phyloP scores from a whole-genome alignment of 1,140 invertebrate species.

The Harpegnathos saltator region DNA sequence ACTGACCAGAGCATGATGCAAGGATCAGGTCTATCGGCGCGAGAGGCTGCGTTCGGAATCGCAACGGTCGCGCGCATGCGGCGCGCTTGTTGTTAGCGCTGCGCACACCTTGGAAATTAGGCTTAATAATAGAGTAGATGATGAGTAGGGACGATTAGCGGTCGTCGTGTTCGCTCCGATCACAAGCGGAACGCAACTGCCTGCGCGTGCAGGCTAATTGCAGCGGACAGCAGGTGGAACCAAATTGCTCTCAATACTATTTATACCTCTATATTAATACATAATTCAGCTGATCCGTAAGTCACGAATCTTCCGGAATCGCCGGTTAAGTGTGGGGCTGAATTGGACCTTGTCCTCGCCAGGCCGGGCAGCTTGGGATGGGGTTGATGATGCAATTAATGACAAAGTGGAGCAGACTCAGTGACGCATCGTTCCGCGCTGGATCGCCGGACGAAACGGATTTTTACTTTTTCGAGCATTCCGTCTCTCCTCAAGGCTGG shows the following conservation, averaged over 20 bases:
- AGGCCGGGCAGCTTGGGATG: not conserved
- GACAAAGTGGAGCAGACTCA: constrained; percentile 12
- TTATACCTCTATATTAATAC: constrained; percentile 4
- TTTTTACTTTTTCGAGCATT: constrained; percentile 13
- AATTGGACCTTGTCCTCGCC: not conserved
- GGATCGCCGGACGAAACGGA: constrained; percentile 12
- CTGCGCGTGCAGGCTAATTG: not conserved
- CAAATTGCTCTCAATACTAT: not conserved
- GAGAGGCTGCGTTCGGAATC: constrained; percentile 24
- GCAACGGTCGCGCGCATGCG: not conserved
- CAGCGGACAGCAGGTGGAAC: not conserved
- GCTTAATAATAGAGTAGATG: not conserved
- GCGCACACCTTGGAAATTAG: constrained; percentile 4
- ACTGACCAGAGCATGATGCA: too few species aligned
- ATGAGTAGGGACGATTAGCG: constrained; percentile 31
- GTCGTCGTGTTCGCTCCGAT: not conserved
- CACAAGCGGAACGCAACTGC: not conserved
- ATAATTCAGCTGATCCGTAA: not conserved
- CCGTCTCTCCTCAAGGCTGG: not conserved
- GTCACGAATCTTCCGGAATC: not conserved
- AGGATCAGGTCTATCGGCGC: too few species aligned
- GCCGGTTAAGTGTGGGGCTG: not conserved
- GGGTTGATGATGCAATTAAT: constrained; percentile 24
- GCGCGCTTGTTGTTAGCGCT: not conserved
- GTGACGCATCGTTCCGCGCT: constrained; percentile 11